Evolutionary conservation across 2,888 invertebrate species (phyloP).

Genomic region (Callosobruchus maculatus): DNA sequence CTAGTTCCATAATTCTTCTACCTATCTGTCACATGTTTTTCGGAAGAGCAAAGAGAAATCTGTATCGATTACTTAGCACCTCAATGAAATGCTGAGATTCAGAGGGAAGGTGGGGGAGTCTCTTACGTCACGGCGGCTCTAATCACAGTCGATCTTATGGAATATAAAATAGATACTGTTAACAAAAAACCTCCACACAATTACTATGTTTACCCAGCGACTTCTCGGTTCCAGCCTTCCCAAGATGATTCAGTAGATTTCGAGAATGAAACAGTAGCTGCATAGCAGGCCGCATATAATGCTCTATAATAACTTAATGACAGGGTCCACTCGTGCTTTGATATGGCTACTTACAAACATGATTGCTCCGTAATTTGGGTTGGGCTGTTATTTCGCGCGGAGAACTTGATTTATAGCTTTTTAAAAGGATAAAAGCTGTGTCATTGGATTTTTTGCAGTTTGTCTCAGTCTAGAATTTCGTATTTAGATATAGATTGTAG

Average conservation of each 20-base stretch:
- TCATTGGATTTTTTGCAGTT: neutral
- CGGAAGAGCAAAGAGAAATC: too few relatives aligned
- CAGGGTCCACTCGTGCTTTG: conserved; percentile 27
- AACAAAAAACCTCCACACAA: conserved; percentile 17
- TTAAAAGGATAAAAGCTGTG: conserved; percentile 19
- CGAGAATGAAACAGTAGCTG: conserved; percentile 37
- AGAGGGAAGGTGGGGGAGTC: too few relatives aligned
- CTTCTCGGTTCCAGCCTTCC: neutral
- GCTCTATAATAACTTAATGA: conserved; percentile 36
- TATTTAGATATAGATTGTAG: neutral
- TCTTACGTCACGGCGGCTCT: too few relatives aligned
- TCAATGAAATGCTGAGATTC: too few relatives aligned
- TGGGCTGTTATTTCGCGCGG: conserved; percentile 18
- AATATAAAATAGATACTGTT: conserved; percentile 11
- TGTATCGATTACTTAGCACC: too few relatives aligned
- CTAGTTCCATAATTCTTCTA: too few relatives aligned
- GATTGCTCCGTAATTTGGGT: conserved; percentile 29
- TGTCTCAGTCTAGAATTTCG: neutral
- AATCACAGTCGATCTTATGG: neutral
- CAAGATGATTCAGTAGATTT: conserved; percentile 27
- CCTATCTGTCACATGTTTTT: too few relatives aligned
- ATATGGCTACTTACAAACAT: conserved; percentile 29
- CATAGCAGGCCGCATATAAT: conserved; percentile 26
- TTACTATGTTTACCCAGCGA: conserved; percentile 17
- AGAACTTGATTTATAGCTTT: conserved; percentile 31